phyloP scores from a whole-genome alignment of 2,888 invertebrate species.

The Cantharis rufa region DNA sequence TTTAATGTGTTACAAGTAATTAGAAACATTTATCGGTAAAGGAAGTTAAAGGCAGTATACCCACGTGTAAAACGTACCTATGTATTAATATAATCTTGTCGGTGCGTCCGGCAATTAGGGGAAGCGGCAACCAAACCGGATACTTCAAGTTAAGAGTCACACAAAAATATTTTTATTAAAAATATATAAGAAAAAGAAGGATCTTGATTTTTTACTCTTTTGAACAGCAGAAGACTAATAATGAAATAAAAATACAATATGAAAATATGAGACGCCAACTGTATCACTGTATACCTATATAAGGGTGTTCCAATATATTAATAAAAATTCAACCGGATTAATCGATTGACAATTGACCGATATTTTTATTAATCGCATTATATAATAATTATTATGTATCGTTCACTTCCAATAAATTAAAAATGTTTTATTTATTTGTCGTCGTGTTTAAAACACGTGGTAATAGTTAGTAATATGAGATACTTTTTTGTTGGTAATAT shows the following conservation, averaged over 20 bases:
- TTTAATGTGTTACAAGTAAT: neutral
- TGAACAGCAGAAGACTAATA: neutral
- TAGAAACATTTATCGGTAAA: neutral
- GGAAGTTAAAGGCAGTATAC: neutral
- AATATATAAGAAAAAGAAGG: neutral
- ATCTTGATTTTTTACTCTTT: neutral
- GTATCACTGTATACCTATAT: neutral
- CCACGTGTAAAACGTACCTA: neutral
- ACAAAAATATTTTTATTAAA: neutral
- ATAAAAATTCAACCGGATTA: too few relatives aligned
- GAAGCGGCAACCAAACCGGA: neutral
- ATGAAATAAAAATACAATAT: neutral
- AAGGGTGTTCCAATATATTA: too few relatives aligned
- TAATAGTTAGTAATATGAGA: too few relatives aligned
- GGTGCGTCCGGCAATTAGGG: neutral
- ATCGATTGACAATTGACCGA: too few relatives aligned
- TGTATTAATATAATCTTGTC: neutral
- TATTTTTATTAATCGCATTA: neutral
- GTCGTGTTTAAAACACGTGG: neutral
- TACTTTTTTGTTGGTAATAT: neutral
- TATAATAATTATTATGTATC: neutral
- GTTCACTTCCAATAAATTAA: neutral
- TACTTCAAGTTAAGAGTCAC: neutral
- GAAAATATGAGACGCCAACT: neutral
- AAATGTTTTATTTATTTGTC: neutral